A percentile compares a stretch with the other conserved stretches of the same genome.
Conservation (phyloP, 2,113 vertebrate genomes). For the Sinocyclocheilus maitianheensis region DNA sequence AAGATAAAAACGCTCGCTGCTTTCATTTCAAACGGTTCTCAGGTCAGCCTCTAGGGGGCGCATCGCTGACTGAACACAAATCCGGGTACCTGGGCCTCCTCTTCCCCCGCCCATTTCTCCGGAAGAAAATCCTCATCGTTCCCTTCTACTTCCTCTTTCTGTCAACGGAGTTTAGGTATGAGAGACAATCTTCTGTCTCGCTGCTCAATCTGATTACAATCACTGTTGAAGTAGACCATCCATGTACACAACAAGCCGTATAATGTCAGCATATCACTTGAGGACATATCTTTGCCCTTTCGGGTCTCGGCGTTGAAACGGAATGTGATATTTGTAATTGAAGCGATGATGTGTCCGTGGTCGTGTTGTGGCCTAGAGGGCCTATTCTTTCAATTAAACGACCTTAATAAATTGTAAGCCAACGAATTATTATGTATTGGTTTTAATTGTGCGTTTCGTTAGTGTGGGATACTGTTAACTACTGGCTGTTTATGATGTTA, state of each 20-base stretch:
- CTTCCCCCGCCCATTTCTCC: slow-evolving; percentile 56
- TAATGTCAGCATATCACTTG: neutral
- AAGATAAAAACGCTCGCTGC: neutral
- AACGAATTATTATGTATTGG: neutral
- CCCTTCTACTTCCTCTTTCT: slow-evolving; percentile 74
- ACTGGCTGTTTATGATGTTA: neutral
- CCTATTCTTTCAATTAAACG: neutral
- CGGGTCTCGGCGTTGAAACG: neutral
- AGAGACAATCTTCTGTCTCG: neutral
- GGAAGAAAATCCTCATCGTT: slow-evolving; percentile 72
- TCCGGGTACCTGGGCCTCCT: slow-evolving; percentile 5
- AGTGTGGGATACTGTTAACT: neutral
- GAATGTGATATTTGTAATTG: neutral
- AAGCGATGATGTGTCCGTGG: neutral
- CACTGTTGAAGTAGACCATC: slow-evolving; percentile 65
- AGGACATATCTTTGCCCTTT: neutral
- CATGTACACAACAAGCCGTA: neutral
- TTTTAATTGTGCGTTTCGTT: no score
- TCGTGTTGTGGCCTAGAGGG: slow-evolving; percentile 36
- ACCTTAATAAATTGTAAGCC: neutral
- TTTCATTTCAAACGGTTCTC: neutral
- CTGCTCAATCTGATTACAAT: slow-evolving; percentile 66
- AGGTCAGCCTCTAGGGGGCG: slow-evolving; percentile 18
- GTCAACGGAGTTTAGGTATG: slow-evolving; percentile 78
- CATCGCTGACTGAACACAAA: neutral